Evolutionary conservation across 1,140 invertebrate species (phyloP), one percentile per base, ranked within the genome.

Genomic region (Drosophila bifasciata): DNA sequence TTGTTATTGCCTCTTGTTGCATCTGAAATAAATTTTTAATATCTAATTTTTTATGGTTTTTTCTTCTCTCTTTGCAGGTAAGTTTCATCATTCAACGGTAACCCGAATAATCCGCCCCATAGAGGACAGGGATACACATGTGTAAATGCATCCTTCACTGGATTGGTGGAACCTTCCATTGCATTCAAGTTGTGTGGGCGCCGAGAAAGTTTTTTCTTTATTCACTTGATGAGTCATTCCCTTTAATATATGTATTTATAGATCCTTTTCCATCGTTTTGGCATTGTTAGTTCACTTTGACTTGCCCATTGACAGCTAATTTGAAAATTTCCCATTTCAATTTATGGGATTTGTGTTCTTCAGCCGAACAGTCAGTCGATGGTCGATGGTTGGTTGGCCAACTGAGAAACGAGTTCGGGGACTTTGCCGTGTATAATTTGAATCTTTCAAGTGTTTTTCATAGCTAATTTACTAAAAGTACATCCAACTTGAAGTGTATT

Each of bases 31-130:
- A 61, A 84, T 58, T 83, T 83, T 78, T 76, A 77, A 76, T 88
- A 88, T 76, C 79, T 88, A 86, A 86, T 88, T 75, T 78, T 57
- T 69, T 66, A 66, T 57, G 39, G 52, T 58, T 39, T 74, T 74
- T 41, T 66, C 49, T 56, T 64, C 21, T 55, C 44, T 81, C 56
- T 17, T 86, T 88, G 44, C 78, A 86, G 83, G 83, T 86, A 88
- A 86, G 83, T 88, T 76, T 76, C 68, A 68, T 68, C 57, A 69
- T 59, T 75, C 53, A 53, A 52, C 43, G 28, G 61, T 8, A 53
- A 64, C 39, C 48, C 39, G n/a, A 56, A 56, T 11, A 32, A 17
- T 15, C 23, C 19, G n/a, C 13, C n/a, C 21, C 5, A 39, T 3
- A 7, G 6, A n/a, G 55, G 41, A 36, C 28, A 13, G 21, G 23